Evolutionary conservation across 2,888 invertebrate genomes (phyloP), one percentile per base, ranked within the genome.

Genomic region (Tetramorium bicarinatum): DNA sequence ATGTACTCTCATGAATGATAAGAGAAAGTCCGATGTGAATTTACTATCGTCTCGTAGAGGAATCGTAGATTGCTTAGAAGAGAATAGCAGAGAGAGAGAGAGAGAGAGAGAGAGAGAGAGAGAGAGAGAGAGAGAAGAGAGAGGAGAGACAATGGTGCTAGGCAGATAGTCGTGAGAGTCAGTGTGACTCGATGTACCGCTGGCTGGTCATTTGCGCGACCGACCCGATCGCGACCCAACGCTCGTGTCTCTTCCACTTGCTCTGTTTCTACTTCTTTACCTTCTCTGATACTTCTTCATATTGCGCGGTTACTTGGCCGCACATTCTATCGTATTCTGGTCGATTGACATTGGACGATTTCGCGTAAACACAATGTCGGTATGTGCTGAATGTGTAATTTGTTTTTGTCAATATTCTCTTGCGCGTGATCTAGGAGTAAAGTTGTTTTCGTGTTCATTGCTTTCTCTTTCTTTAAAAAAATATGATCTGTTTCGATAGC

Each of bases 131-230:
- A 52, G 49, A 29, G 41, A 1, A 6, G 29, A 11, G 34, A 29
- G 34, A 44, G 49, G 79, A 49, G 52, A 76, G 76, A 52, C 52
- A 61, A 75, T 87, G 88, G 88, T 88, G 90, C 85, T 90, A 86
- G 86, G 89, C 90, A 90, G 90, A 90, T 90, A 90, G 86, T 85
- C 87, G 84, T 83, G 81, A 62, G 76, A 82, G 61, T 69, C 59
- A 82, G 67, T 59, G 34, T 80, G 79, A 72, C 38, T 80, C 47
- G 75, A 34, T 80, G n/a, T 38, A 59, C 2, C 18, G 6, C n/a
- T n/a, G 25, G 59, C 18, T 59, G 34, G 25, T 79, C 56, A 56
- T 80, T 80, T 80, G 74, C 34, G 34, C 59, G 47, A 38, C 18
- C 25, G 79, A n/a, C 21, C n/a, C 49, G 69, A 76, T 69, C 69